phyloP scores from a whole-genome alignment of 1,140 invertebrate genomes.

The Drosophila setifemur region DNA sequence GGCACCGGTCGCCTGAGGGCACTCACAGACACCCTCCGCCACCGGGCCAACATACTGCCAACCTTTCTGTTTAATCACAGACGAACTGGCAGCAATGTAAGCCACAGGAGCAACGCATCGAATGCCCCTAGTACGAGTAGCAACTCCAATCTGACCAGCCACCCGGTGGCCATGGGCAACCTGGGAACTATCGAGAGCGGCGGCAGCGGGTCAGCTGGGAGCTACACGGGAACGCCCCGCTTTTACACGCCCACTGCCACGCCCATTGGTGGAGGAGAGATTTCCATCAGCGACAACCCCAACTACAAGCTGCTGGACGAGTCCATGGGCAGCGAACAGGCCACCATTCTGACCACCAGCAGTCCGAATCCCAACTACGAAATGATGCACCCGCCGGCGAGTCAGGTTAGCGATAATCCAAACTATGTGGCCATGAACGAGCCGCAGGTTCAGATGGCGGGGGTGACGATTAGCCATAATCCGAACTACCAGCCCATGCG shows the following conservation, averaged over 20 bases:
- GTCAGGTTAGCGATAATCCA: constrained; percentile 46
- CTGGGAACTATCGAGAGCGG: constrained; percentile 78
- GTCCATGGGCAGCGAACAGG: constrained; percentile 42
- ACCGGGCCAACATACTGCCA: constrained; percentile 42
- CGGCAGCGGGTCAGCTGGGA: constrained; percentile 76
- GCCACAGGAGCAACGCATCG: constrained; percentile 71
- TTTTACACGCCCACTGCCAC: constrained; percentile 65
- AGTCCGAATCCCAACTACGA: constrained; percentile 74
- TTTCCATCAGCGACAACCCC: constrained; percentile 64
- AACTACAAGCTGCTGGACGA: constrained; percentile 68
- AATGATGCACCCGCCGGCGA: constrained; percentile 50
- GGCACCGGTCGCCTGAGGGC: constrained; percentile 43
- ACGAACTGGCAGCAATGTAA: constrained; percentile 71
- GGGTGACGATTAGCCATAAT: constrained; percentile 43
- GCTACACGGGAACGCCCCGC: constrained; percentile 59
- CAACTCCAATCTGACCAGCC: constrained; percentile 64
- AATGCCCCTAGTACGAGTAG: constrained; percentile 68
- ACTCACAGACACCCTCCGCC: constrained; percentile 58
- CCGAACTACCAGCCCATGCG: constrained; percentile 67
- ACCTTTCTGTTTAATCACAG: constrained; percentile 70
- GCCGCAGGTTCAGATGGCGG: constrained; percentile 2
- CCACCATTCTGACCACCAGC: constrained; percentile 49
- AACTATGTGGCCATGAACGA: constrained; percentile 63
- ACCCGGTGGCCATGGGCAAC: constrained; percentile 58
- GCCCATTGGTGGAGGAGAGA: constrained; percentile 14